Conservation (phyloP, 2,113 vertebrate genomes). For the Willisornis vidua region DNA sequence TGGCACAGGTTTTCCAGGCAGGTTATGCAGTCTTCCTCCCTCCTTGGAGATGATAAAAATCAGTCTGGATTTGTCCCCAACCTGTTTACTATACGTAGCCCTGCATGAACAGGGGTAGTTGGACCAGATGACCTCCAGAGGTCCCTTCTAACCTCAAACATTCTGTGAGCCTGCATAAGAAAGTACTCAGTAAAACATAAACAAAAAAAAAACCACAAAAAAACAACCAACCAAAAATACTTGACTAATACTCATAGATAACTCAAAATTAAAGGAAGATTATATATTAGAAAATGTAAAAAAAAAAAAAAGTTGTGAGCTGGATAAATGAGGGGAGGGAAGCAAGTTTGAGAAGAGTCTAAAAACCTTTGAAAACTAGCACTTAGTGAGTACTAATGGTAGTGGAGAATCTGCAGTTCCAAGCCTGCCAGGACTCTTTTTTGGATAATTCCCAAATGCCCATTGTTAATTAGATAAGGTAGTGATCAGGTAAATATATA, state of each 20-base stretch:
- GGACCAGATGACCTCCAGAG: not conserved
- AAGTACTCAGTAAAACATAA: not conserved
- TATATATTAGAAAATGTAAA: not conserved
- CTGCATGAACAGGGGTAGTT: not conserved
- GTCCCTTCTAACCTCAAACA: not conserved
- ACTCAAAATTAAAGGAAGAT: not conserved
- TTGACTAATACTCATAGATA: not conserved
- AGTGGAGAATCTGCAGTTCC: not conserved
- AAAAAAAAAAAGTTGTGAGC: not conserved
- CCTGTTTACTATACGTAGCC: not conserved
- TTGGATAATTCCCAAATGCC: not conserved
- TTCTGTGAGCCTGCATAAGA: not conserved
- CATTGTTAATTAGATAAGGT: not conserved
- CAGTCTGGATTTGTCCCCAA: not conserved
- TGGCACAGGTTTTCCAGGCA: not conserved
- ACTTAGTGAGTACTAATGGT: not conserved
- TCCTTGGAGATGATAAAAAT: not conserved
- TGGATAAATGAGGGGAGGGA: not conserved
- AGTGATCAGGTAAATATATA: not conserved
- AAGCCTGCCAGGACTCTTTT: not conserved
- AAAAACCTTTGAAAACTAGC: not conserved
- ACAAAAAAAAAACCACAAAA: not conserved
- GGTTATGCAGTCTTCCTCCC: not conserved
- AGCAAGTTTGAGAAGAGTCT: not conserved
- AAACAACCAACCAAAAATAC: not conserved